Base-by-base conservation (phyloP, 2,113 vertebrate genomes). In the Hippopotamus amphibius region DNA sequence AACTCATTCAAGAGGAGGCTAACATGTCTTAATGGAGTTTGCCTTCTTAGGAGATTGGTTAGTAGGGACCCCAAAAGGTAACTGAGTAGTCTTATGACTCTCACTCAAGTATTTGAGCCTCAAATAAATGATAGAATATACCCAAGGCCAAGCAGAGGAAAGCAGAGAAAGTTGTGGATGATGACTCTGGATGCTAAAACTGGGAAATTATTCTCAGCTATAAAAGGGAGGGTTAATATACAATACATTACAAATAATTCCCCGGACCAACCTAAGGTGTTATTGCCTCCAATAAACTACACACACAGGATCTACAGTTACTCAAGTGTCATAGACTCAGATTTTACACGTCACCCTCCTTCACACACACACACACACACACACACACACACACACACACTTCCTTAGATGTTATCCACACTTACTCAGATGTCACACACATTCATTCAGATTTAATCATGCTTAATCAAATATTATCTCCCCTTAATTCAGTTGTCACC, bases 391-490 rank as follows among this genome's bases (percentile, higher is more conserved):
- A 19, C 24, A 50, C 85, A 74, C 37, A 72, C 21, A 48, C 53
- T n/a, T 83, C 3, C 50, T 77, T 61, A 77, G 77, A 61, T 77
- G 8, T 72, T 85, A 84, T 24, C 33, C 41, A 68, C 71, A 69
- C 10, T 86, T 86, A 41, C 14, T 91, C 41, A 91, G 74, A 91
- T 72, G 72, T 92, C 43, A 92, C 19, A 79, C 61, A 86, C n/a
- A 86, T 69, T 68, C 71, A 69, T 91, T 79, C 63, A 92, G 74
- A 55, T 11, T 86, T 87, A 92, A 81, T 80, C 26, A 46, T 91
- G 65, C 66, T 69, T 82, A 82, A 82, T 71, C 63, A 80, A 92
- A 53, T 87, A 65, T 86, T 46, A 80, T 92, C 43, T 95, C n/a
- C 55, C 59, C 26, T 71, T 50, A 57, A 86, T 22, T 24, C 41